These are phyloP conservation scores for Drosophila borborema DNA, from an alignment of 2,888 invertebrate species.

Conservation along the genomic window DNA sequence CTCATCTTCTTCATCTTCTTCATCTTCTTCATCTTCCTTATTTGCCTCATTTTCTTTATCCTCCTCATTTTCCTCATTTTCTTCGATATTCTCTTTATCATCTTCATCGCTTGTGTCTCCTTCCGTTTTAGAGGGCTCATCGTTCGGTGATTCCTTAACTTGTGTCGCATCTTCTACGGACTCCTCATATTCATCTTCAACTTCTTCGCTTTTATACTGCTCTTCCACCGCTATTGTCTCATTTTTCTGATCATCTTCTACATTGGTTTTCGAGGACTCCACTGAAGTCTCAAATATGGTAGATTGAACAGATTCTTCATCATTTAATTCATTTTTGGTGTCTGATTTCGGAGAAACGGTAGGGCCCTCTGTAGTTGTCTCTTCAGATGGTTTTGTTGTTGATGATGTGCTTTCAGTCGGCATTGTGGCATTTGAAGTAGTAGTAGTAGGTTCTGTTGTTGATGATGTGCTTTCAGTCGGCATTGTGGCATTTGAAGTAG, in stretches of 20 bases:
- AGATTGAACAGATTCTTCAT: background rate
- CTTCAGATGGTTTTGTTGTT: background rate
- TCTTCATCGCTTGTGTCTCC: background rate
- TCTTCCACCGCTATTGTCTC: background rate
- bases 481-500: background rate
- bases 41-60: too few relatives aligned
- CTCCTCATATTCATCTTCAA: background rate
- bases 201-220: background rate
- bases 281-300: background rate
- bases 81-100: background rate
- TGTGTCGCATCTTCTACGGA: background rate
- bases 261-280: background rate
- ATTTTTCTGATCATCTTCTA: background rate
- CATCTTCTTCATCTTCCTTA: background rate
- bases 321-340: fast-evolving
- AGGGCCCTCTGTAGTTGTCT: background rate
- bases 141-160: background rate
- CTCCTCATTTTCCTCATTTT: background rate
- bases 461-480: too few relatives aligned
- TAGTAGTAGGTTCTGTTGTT: background rate
- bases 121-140: background rate
- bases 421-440: background rate
- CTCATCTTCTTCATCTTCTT: constrained; percentile 4
- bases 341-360: background rate
- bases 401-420: too few relatives aligned